Base-by-base conservation (phyloP, 2,888 invertebrate genomes). In the Orthosia incerta region DNA sequence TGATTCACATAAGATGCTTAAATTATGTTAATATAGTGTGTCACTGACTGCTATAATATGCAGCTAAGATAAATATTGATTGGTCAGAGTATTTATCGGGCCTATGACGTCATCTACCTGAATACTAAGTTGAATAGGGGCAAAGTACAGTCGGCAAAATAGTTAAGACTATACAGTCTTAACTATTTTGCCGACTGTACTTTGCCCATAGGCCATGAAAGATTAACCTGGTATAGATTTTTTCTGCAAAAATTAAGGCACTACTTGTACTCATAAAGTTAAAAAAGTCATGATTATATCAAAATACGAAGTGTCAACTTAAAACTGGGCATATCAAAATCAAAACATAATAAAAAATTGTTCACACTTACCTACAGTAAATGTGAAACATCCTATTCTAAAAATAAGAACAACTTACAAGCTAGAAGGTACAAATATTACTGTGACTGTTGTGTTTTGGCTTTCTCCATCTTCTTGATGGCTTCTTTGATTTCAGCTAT, bases 301-400 rank as follows among this genome's bases (percentile, higher is more conserved):
- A 68, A 80, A 82, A 69, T 57, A 80, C 64, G 12, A 72, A 69
- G 53, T 63, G 48, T 63, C 55, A 74, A 56, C 20, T 59, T 57
- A 74, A 82, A 82, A 79, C 64, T 79, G 64, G 74, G 46, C 18
- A 12, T 68, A 79, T 82, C 70, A 79, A 77, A 69, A 69, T 70
- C 16, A 72, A 72, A 80, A 83, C 83, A 63, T 69, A 74, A 73
- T 82, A 82, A 80, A 77, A 73, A 82, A 69, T 66, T 20, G 3
- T 60, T 50, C 48, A 63, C 64, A 63, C 51, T 74, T 66, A 70
- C 16, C 16, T 50, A 18, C 0, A 12, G 26, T 46, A 59, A 80
- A n/a, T 75, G 70, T 63, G 20, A 64, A 61, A 56, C 16, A 68
- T 59, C 57, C 31, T 56, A 50, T 48, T 31, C 48, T 64, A 70